Evolutionary conservation across 2,113 vertebrate genomes (phyloP), one percentile per base, ranked within the genome.

Genomic region (Mustelus asterias): DNA sequence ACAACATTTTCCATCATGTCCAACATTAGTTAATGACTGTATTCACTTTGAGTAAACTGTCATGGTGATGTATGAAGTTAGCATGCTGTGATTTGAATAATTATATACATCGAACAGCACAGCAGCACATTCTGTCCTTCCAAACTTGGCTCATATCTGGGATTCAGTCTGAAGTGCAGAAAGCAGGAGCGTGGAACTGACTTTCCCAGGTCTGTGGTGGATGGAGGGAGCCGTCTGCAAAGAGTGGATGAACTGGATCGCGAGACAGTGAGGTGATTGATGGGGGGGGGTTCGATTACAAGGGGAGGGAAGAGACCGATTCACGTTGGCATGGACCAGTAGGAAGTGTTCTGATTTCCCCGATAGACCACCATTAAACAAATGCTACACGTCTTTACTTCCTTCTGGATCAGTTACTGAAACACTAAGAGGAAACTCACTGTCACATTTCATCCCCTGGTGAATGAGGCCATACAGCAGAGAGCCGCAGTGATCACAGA

Each of bases 371-470:
- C 88, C 11, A 33, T 33, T 90, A 60, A 83, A 20, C 29, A 67
- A n/a, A 4, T 4, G 11, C n/a, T 4, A 0, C 18, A 37, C 20
- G 18, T 22, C n/a, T 26, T 37, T 24, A 9, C 37, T 24, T 44
- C 67, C 37, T 33, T 16, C 22, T 94, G 20, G 24, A 94, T n/a
- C 16, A 44, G 9, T 69, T 67, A 41, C 4, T 20, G 33, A 95
- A 72, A 89, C n/a, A 96, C 60, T 89, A 41, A 60, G 44, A 76
- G 70, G 58, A 95, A 95, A 98, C 99, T 99, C 97, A 99, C 99
- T 99, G 98, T 99, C 99, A 96, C 99, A 99, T 97, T 99, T 99
- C 99, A 99, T 99, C 94, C 99, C 99, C 95, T 99, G 99, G 97
- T 99, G 99, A 97, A 99, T 98, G 70, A 99, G 98, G 41, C 99